Evolutionary conservation across 2,888 invertebrate genomes (phyloP), one percentile per base, ranked within the genome.

Genomic region (Cephus nigrinus): DNA sequence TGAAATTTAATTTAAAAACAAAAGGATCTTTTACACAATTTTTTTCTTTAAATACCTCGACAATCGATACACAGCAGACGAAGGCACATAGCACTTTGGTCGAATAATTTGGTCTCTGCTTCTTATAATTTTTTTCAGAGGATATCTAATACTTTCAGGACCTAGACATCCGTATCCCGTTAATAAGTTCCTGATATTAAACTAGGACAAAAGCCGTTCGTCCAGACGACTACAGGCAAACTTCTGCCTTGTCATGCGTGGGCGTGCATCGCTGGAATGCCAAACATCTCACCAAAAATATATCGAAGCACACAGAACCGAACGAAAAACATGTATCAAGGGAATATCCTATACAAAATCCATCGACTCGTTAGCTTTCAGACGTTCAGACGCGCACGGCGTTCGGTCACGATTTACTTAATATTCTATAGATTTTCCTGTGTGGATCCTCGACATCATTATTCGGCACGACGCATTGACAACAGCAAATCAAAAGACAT

Each of bases 61-160:
- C 93, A 93, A 91, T 93, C 93, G 84, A 93, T 92, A 89, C 93
- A 93, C 86, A 93, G 92, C 81, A 93, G 89, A 86, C 92, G 92
- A 78, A 93, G 92, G 84, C 93, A 92, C 90, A 93, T 91, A 88
- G 88, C 92, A 92, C 92, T 92, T 92, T 55, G 55, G 23, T 55
- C 55, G 55, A 55, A 9, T 23, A 55, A 55, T 23, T 23, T 23
- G 55, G 55, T 55, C 9, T 9, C 5, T 55, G 9, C 55, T 9
- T 23, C 23, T 55, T 55, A 9, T 9, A 15, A 5, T 0, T 40
- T 55, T 12, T 55, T 55, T 55, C 55, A 23, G 55, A 55, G 23
- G 55, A 55, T 55, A 9, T 23, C 55, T 55, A 55, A 23, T 23
- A 23, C 55, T 55, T 3, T 55, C 55, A 55, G 55, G 23, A 55